Evolutionary conservation across 2,113 vertebrate genomes (phyloP).

Genomic region (Hucho hucho): DNA sequence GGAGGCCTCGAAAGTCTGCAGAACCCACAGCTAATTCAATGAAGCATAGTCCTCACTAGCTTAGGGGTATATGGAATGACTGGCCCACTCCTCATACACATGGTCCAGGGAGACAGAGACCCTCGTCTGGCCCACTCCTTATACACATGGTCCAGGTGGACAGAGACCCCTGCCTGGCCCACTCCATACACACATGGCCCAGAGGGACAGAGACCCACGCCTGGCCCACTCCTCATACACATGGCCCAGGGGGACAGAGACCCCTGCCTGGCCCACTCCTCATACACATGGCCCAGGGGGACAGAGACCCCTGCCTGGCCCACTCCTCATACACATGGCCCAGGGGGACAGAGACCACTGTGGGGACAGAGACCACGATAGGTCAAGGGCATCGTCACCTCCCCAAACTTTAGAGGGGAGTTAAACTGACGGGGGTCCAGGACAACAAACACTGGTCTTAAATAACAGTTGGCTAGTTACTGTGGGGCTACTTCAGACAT

Average conservation of each 20-base stretch:
- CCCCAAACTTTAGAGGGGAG: constrained; percentile 29
- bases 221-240: too few relatives aligned
- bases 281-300: neutral
- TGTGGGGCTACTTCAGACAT: neutral
- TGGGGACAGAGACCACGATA: too few relatives aligned
- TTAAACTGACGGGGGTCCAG: constrained; percentile 13
- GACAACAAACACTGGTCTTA: neutral
- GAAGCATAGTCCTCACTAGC: constrained; percentile 43
- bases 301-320: constrained; percentile 4
- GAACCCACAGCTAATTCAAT: constrained; percentile 45
- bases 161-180: neutral
- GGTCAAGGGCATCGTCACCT: constrained; percentile 44
- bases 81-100: constrained; percentile 11
- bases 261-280: neutral
- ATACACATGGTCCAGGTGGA: neutral
- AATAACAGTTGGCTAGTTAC: constrained; percentile 15
- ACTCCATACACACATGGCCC: constrained; percentile 6
- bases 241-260: neutral
- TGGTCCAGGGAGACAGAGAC: neutral
- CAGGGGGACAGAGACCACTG: too few relatives aligned
- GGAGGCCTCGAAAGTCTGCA: constrained; percentile 35
- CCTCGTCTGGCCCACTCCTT: neutral
- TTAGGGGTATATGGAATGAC: constrained; percentile 24
- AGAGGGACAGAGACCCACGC: neutral
- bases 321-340: too few relatives aligned